These are phyloP conservation scores for Drosophila leontia DNA, from an alignment of 1,140 invertebrate genomes.

Conservation along the genomic window DNA sequence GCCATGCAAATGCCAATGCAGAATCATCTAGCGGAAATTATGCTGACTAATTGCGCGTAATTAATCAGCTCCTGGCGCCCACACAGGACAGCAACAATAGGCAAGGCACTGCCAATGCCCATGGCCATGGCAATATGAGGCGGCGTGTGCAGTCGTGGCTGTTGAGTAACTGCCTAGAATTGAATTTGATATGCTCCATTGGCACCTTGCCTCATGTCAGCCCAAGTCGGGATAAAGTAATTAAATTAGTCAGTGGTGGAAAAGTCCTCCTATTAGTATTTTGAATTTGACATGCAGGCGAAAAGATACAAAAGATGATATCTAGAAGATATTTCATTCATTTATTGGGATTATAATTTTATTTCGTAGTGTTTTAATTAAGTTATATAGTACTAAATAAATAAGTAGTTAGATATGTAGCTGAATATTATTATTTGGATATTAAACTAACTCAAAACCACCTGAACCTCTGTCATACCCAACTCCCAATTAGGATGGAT, in stretches of 20 bases:
- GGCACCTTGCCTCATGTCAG: conserved; percentile 48
- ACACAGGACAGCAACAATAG: conserved; percentile 25
- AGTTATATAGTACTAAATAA: neutral
- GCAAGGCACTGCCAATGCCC: neutral
- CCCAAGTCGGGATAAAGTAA: conserved; percentile 40
- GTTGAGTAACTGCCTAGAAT: conserved; percentile 56
- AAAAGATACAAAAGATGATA: neutral
- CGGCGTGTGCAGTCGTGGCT: conserved; percentile 31
- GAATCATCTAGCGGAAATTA: conserved; percentile 60
- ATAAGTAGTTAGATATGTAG: no score
- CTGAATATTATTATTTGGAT: no score
- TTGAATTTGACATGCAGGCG: conserved; percentile 10
- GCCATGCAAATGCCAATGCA: conserved; percentile 49
- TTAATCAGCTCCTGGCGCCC: conserved; percentile 53
- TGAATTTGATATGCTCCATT: conserved; percentile 61
- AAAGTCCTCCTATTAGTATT: conserved; percentile 14
- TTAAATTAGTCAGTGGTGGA: conserved; percentile 32
- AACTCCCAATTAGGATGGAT: neutral
- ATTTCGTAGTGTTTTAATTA: neutral
- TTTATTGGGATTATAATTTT: neutral
- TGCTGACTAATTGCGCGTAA: conserved; percentile 46
- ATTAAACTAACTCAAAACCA: no score
- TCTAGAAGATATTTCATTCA: neutral
- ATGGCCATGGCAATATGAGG: conserved; percentile 21
- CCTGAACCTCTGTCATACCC: no score